Conservation (phyloP, 1,140 invertebrate species). For the Piezodorus guildinii region DNA sequence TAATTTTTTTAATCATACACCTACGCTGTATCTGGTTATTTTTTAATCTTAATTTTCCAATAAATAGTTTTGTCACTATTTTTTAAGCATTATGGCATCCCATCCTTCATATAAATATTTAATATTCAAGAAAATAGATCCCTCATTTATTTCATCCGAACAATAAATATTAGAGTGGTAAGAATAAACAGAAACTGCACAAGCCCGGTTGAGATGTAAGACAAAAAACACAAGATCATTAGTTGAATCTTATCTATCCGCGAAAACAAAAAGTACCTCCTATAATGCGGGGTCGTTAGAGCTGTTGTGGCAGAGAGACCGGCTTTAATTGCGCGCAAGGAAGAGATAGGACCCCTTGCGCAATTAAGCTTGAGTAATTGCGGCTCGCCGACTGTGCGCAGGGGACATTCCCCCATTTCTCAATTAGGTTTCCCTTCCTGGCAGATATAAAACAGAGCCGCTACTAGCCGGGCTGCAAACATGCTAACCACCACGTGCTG, state of each 20-base stretch:
- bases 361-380: constrained; percentile 10
- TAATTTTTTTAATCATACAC: too few relatives aligned
- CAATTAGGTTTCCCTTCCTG: constrained; percentile 11
- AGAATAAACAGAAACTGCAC: neutral
- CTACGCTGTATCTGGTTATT: too few relatives aligned
- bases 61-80: too few relatives aligned
- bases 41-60: too few relatives aligned
- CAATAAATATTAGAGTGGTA: too few relatives aligned
- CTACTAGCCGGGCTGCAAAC: neutral
- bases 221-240: neutral
- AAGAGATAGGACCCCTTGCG: neutral
- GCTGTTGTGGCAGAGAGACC: constrained; percentile 26
- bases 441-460: neutral
- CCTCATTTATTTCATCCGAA: too few relatives aligned
- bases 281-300: neutral
- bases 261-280: neutral
- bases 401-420: constrained; percentile 14
- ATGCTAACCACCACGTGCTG: neutral
- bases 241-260: neutral
- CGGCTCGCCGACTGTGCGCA: neutral
- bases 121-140: too few relatives aligned
- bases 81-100: too few relatives aligned
- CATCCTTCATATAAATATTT: too few relatives aligned
- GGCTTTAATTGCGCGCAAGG: constrained; percentile 35
- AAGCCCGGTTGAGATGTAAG: too few relatives aligned